phyloP scores from a whole-genome alignment of 2,888 invertebrate species.

The Dendrolimus pini region DNA sequence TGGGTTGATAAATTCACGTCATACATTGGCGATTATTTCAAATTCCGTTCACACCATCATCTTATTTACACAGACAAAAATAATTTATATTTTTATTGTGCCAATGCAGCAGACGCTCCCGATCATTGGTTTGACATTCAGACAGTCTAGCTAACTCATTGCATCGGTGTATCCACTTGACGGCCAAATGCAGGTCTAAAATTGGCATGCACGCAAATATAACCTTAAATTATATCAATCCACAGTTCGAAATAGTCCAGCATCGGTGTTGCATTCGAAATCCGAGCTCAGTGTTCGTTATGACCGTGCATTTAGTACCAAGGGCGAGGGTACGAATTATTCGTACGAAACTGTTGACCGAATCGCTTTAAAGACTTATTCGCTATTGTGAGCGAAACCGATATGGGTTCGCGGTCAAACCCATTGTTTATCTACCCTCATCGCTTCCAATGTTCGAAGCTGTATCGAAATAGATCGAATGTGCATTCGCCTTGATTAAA shows the following conservation, averaged over 20 bases:
- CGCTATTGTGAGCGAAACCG: slow-evolving; percentile 28
- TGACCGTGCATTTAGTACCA: slow-evolving; percentile 64
- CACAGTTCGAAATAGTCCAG: neutral
- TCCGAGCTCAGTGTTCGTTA: slow-evolving; percentile 44
- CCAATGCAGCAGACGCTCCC: slow-evolving; percentile 55
- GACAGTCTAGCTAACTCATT: slow-evolving; percentile 69
- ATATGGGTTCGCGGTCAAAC: slow-evolving; percentile 38
- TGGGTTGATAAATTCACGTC: too few relatives aligned
- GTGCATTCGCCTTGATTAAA: slow-evolving; percentile 34
- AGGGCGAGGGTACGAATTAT: slow-evolving; percentile 66
- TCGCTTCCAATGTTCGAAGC: slow-evolving; percentile 30
- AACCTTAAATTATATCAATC: slow-evolving; percentile 16
- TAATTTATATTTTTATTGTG: slow-evolving; percentile 74
- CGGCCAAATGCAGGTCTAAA: slow-evolving; percentile 29
- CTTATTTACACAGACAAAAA: slow-evolving; percentile 67
- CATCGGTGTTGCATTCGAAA: slow-evolving; percentile 37
- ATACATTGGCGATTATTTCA: neutral
- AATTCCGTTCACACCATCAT: slow-evolving; percentile 42
- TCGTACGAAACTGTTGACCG: slow-evolving; percentile 49
- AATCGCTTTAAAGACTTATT: slow-evolving; percentile 39
- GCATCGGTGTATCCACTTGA: slow-evolving; percentile 43
- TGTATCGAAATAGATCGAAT: slow-evolving; percentile 24
- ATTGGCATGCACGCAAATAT: slow-evolving; percentile 21
- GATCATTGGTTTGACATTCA: slow-evolving; percentile 77
- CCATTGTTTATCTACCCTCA: slow-evolving; percentile 37